These are phyloP conservation scores for Malurus cyaneus DNA, from an alignment of 2,113 vertebrate species.

Conservation along the genomic window DNA sequence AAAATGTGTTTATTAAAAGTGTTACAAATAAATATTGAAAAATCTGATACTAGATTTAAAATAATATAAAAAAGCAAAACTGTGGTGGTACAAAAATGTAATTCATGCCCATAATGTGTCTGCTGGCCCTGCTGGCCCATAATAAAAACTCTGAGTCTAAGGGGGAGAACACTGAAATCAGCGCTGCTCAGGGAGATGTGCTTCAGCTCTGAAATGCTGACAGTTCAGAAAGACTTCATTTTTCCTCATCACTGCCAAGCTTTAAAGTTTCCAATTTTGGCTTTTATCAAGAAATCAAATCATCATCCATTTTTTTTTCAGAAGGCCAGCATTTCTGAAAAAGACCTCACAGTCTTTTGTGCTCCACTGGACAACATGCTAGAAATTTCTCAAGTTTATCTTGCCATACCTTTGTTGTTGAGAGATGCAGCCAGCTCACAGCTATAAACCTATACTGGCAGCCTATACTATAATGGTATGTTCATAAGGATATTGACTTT, in stretches of 20 bases:
- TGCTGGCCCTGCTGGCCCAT: constrained; percentile 1
- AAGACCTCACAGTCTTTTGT: neutral
- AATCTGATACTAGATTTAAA: neutral
- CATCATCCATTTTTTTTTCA: neutral
- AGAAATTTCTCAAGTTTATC: neutral
- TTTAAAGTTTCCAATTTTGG: constrained; percentile 42
- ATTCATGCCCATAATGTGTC: neutral
- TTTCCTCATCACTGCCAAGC: constrained; percentile 46
- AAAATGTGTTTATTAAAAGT: neutral
- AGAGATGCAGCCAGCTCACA: neutral
- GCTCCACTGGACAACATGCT: neutral
- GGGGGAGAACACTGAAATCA: neutral
- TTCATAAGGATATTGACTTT: neutral
- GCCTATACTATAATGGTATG: rapidly evolving
- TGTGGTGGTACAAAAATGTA: neutral
- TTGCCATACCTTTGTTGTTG: neutral
- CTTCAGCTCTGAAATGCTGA: constrained; percentile 35
- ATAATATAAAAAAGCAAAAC: neutral
- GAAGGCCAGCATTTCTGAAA: constrained; percentile 13
- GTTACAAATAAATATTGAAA: neutral
- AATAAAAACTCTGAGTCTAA: constrained; percentile 3
- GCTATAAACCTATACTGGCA: neutral
- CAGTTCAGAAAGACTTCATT: constrained; percentile 32
- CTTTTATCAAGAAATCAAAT: constrained; percentile 45
- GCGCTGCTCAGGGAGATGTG: constrained; percentile 10